Base-by-base conservation (phyloP, 23 tunicate species). In the Halocynthia aurantium region DNA sequence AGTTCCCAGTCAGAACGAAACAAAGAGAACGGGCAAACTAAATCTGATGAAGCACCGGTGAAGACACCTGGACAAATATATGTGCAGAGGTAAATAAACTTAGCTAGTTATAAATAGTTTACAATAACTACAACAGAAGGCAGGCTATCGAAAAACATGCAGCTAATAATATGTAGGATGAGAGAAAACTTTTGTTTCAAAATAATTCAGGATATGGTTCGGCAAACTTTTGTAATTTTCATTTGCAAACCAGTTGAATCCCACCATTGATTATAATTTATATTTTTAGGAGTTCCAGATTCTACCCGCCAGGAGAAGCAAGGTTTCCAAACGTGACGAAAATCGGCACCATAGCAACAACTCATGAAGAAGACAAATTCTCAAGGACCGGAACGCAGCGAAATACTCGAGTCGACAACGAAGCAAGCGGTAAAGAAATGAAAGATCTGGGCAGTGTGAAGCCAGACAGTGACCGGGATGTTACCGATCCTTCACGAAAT, bases 1-100 rank as follows among this genome's bases (percentile, higher is more conserved):
- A 82, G 76, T 60, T 66, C 82, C n/a, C 81, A 73, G 53, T 22
- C 90, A 22, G 69, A 67, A 60, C 54, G 69, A 18, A 53, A 78
- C 66, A 22, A 51, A 52, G 40, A 60, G 19, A 62, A 71, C 44
- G 60, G 17, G 15, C 13, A 22, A 8, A 67, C 75, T 10, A 72
- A 51, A 53, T 54, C 17, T 8, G 58, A 65, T 53, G 65, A 73
- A 7, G 52, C 77, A 75, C 13, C 70, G 49, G 69, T 66, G 2
- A 62, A 19, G 15, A 79, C 72, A 7, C 62, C 77, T 64, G 20
- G 72, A 53, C 22, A 54, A 19, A 70, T 57, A 19, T 52, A 57
- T 6, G 58, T 56, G 6, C 61, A 81, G 50, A 52, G 51, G 56
- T 52, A 50, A 71, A 50, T 1, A 17, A 67, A 0, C 12, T 17